These are phyloP conservation scores for Xerus inauris DNA, from an alignment of 2,113 vertebrate species.

Conservation along the genomic window DNA sequence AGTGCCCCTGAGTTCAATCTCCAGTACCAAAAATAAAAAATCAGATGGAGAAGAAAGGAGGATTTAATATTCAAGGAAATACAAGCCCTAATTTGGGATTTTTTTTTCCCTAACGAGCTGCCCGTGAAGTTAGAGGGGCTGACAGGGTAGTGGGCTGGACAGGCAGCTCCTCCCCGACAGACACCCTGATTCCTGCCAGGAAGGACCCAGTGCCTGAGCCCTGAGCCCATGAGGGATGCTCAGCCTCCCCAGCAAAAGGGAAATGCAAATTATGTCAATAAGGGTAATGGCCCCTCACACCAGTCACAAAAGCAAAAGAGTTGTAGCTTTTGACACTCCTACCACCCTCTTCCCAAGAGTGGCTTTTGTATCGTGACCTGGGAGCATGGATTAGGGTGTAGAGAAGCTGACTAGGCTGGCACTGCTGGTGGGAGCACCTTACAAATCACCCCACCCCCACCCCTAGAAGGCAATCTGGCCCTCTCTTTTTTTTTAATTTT, in stretches of 20 bases:
- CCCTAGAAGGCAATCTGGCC: too few species aligned
- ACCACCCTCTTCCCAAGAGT: too few species aligned
- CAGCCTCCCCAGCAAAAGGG: neutral
- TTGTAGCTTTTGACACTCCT: too few species aligned
- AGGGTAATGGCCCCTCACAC: neutral
- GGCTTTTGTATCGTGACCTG: too few species aligned
- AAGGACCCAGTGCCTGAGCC: neutral
- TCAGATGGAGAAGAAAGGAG: neutral
- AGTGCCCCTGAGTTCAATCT: too few species aligned
- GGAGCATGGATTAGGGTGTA: too few species aligned
- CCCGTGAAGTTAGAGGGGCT: neutral
- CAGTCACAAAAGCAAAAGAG: constrained; percentile 25
- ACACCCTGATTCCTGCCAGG: neutral
- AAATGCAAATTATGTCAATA: constrained; percentile 55
- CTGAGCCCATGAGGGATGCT: neutral
- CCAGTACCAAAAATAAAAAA: too few species aligned
- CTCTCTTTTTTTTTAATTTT: too few species aligned
- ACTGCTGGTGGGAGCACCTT: too few species aligned
- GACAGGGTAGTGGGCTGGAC: rapidly evolving
- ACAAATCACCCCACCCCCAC: too few species aligned
- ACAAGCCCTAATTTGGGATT: neutral
- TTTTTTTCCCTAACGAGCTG: too few species aligned
- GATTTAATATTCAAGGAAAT: neutral
- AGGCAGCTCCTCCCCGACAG: neutral
- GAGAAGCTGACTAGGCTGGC: too few species aligned